A percentile compares a stretch with the other conserved stretches of the same genome.
These are phyloP conservation scores for Manis crassicaudata DNA, from an alignment of 2,797 vertebrate genomes.

Conservation along the genomic window DNA sequence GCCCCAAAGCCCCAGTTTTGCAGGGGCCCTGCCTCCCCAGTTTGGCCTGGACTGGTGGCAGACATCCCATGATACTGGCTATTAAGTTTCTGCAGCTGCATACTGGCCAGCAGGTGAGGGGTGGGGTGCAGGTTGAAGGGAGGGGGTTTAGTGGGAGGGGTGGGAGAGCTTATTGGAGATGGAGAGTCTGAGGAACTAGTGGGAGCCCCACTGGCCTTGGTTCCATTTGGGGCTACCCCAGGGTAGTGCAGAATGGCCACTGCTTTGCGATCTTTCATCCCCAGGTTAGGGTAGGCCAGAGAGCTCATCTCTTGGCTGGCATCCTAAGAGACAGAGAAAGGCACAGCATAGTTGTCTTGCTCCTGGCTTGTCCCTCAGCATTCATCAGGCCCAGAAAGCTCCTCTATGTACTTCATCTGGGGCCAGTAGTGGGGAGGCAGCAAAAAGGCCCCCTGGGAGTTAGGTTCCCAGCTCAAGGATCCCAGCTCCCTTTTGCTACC, in stretches of 20 bases:
- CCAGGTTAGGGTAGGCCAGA: slow-evolving; percentile 83
- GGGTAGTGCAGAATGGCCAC: slow-evolving; percentile 86
- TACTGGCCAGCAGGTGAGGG: slow-evolving; percentile 89
- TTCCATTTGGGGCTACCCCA: slow-evolving; percentile 81
- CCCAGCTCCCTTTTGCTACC: neutral
- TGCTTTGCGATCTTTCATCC: slow-evolving; percentile 87
- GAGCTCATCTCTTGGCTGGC: slow-evolving; percentile 86
- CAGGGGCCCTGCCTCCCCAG: slow-evolving; percentile 65
- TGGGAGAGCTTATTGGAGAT: slow-evolving; percentile 59
- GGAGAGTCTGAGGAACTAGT: slow-evolving; percentile 24
- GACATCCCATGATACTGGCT: slow-evolving; percentile 89
- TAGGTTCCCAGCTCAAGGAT: neutral
- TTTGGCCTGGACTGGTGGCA: neutral
- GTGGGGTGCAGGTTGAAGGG: slow-evolving; percentile 86
- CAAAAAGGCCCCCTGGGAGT: slow-evolving; percentile 3
- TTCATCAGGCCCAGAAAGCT: neutral
- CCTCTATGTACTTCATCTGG: neutral
- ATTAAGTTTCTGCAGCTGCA: slow-evolving; percentile 92
- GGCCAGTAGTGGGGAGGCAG: neutral
- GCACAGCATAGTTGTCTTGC: neutral
- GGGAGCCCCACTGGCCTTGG: slow-evolving; percentile 82
- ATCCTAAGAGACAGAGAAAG: slow-evolving; percentile 59
- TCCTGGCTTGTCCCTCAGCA: neutral
- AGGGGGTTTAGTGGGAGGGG: slow-evolving; percentile 83
- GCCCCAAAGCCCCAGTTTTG: slow-evolving; percentile 74